phyloP scores from a whole-genome alignment of 2,797 vertebrate genomes.

The Mus spretus region DNA sequence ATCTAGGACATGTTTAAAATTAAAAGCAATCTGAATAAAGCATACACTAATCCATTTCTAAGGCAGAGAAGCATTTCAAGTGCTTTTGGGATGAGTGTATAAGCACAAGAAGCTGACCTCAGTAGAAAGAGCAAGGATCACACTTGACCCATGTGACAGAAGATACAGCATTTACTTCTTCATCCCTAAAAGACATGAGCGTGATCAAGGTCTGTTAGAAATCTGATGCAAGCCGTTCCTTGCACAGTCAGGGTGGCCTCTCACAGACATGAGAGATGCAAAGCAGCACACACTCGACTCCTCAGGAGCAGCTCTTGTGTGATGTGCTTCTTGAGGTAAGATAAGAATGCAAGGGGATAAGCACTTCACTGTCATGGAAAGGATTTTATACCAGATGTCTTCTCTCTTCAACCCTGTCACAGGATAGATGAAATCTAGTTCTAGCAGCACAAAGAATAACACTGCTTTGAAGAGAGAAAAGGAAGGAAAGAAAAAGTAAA shows the following conservation, averaged over 20 bases:
- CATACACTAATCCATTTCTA: slow-evolving; percentile 53
- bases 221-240: neutral
- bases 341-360: slow-evolving; percentile 38
- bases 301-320: slow-evolving; percentile 8
- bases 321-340: neutral
- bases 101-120: slow-evolving; percentile 40
- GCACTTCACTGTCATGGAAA: slow-evolving; percentile 27
- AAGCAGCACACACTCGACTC: neutral
- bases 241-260: neutral
- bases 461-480: neutral
- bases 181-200: neutral
- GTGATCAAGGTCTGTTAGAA: neutral
- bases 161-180: neutral
- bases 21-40: slow-evolving; percentile 60
- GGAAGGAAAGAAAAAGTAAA: neutral
- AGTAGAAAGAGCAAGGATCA: slow-evolving; percentile 27
- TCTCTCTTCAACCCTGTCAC: slow-evolving; percentile 43
- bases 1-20: neutral
- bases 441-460: slow-evolving; percentile 1
- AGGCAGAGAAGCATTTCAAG: slow-evolving; percentile 56
- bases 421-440: neutral
- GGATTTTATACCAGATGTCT: slow-evolving; percentile 33
- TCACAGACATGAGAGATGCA: neutral
- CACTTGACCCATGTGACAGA: slow-evolving; percentile 27
- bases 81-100: slow-evolving; percentile 47